These are phyloP conservation scores for Drosophila nr. medialis DNA, from an alignment of 2,888 invertebrate genomes.

Conservation along the genomic window DNA sequence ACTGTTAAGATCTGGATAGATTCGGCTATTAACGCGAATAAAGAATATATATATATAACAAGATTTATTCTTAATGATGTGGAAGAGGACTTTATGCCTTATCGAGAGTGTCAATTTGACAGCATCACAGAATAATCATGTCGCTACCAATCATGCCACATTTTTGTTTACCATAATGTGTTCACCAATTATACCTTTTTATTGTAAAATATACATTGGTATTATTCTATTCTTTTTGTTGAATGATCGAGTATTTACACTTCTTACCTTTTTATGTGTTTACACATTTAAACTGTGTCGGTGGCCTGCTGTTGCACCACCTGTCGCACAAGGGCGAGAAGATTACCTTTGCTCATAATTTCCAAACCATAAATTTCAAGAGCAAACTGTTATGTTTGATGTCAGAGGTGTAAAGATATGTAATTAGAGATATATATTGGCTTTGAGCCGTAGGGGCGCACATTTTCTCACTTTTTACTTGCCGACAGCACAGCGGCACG, in stretches of 20 bases:
- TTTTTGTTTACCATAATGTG: background rate
- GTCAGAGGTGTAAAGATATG: slow-evolving; percentile 71
- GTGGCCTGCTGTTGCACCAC: slow-evolving; percentile 64
- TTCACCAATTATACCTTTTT: background rate
- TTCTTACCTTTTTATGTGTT: slow-evolving; percentile 17
- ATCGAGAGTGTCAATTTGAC: background rate
- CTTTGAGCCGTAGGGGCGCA: slow-evolving; percentile 58
- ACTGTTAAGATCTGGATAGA: background rate
- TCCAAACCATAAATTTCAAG: slow-evolving; percentile 68
- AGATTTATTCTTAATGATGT: background rate
- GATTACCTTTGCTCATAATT: slow-evolving; percentile 59
- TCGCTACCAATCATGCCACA: background rate
- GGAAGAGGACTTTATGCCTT: background rate
- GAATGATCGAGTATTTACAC: slow-evolving; percentile 7
- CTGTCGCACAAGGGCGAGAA: slow-evolving; percentile 65
- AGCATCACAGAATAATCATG: background rate
- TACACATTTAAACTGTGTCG: slow-evolving; percentile 34
- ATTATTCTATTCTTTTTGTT: background rate
- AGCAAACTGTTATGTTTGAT: slow-evolving; percentile 65
- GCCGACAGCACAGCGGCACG: slow-evolving; percentile 78
- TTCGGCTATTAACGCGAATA: background rate
- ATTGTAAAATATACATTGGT: background rate
- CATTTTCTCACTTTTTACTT: slow-evolving; percentile 69
- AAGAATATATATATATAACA: background rate
- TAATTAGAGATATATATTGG: slow-evolving; percentile 68